Conservation (phyloP, 2,113 vertebrate genomes). For the Epinephelus moara region DNA sequence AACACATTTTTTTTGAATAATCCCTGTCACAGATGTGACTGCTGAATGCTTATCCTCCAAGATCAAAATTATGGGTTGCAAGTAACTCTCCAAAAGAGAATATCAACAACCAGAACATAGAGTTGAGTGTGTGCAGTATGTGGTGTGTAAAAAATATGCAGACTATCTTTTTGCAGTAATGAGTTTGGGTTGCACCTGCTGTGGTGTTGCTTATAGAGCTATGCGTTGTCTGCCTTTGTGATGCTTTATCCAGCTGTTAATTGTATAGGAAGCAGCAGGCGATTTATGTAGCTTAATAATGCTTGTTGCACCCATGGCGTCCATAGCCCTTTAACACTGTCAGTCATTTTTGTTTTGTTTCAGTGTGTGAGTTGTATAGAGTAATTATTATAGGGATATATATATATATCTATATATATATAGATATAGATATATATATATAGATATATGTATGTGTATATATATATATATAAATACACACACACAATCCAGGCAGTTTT, state of each 20-base stretch:
- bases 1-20: too few species aligned
- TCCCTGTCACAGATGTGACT: background rate
- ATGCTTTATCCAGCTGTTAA: constrained; percentile 2
- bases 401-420: too few species aligned
- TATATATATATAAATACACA: too few species aligned
- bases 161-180: background rate
- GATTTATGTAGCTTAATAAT: background rate
- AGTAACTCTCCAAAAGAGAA: background rate
- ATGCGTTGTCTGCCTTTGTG: background rate
- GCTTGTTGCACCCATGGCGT: background rate
- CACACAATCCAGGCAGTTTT: too few species aligned
- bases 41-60: background rate
- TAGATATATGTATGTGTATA: too few species aligned
- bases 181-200: constrained; percentile 11
- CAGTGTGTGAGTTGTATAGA: background rate
- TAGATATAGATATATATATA: too few species aligned
- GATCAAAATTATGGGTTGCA: background rate
- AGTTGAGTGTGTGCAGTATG: background rate
- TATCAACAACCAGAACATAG: too few species aligned
- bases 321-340: background rate
- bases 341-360: background rate
- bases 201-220: background rate
- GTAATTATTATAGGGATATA: too few species aligned
- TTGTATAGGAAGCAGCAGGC: background rate
- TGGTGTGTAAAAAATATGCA: background rate